These are phyloP conservation scores for Pemphredon lugubris DNA, from an alignment of 2,888 invertebrate genomes.

Conservation along the genomic window DNA sequence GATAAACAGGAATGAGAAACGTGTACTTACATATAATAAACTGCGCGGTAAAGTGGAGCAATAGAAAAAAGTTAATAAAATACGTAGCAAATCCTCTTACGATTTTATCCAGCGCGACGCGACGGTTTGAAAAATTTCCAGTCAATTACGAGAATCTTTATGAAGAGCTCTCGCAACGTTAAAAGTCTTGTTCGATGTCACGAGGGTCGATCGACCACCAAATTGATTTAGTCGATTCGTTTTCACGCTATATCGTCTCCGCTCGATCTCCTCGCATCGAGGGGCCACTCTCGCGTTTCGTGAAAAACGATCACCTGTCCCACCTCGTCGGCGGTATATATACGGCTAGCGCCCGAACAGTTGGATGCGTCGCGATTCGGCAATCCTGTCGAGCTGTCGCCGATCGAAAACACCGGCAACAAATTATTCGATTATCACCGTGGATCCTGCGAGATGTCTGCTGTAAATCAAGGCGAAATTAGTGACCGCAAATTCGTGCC, in stretches of 20 bases:
- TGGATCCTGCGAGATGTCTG: constrained; percentile 3
- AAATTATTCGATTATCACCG: constrained; percentile 35
- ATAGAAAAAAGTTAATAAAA: too few relatives aligned
- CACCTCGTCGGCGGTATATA: not conserved
- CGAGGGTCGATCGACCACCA: not conserved
- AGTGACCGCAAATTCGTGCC: constrained; percentile 3
- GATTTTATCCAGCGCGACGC: too few relatives aligned
- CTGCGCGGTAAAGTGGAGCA: too few relatives aligned
- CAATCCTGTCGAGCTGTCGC: constrained; percentile 6
- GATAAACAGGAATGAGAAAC: too few relatives aligned
- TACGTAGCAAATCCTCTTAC: too few relatives aligned
- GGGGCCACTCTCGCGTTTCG: constrained; percentile 1
- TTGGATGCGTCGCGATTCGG: constrained; percentile 9
- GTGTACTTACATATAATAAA: too few relatives aligned
- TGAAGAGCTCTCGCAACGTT: not conserved
- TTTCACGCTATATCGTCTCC: constrained; percentile 4
- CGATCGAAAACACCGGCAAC: constrained; percentile 29
- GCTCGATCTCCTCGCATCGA: not conserved
- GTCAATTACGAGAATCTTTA: too few relatives aligned
- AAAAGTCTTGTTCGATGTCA: not conserved
- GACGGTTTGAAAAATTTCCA: too few relatives aligned
- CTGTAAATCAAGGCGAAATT: constrained; percentile 24
- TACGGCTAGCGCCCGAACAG: not conserved
- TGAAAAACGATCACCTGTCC: constrained; percentile 12
- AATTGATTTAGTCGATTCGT: constrained; percentile 10